A percentile compares a stretch with the other conserved stretches of the same genome.
Conservation (phyloP, 2,888 invertebrate species). For the Beris morrisii region DNA sequence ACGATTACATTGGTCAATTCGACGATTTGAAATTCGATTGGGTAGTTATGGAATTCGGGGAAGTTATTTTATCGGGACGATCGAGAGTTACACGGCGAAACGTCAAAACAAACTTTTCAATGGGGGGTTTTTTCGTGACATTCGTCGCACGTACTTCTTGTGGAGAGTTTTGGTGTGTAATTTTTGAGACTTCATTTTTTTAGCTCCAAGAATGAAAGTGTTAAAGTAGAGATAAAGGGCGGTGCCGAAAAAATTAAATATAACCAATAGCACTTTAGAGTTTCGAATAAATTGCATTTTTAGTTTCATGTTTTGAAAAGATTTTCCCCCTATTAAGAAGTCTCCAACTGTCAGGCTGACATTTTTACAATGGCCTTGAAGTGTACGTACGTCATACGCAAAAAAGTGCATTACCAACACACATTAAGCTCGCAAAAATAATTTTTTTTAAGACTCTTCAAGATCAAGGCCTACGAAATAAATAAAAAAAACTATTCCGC, state of each 20-base stretch:
- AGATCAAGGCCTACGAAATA: conserved; percentile 26
- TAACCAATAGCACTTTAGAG: too few species aligned
- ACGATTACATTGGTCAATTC: too few species aligned
- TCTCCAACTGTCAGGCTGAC: conserved; percentile 12
- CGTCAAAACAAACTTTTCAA: conserved; percentile 34
- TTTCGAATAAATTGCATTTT: too few species aligned
- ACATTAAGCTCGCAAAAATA: conserved; percentile 10
- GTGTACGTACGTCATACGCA: conserved; percentile 27
- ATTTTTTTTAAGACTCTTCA: conserved; percentile 21
- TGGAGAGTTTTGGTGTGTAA: too few species aligned
- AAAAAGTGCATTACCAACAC: conserved; percentile 16
- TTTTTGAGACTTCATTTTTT: too few species aligned
- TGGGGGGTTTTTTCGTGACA: too few species aligned
- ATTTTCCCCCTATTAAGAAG: too few species aligned
- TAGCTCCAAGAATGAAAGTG: too few species aligned
- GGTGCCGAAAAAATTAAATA: too few species aligned
- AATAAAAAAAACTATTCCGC: background rate
- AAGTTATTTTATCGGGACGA: background rate
- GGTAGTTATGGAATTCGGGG: background rate
- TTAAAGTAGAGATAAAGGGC: too few species aligned
- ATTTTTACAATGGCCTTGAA: conserved; percentile 33
- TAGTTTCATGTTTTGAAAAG: too few species aligned
- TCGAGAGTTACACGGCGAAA: conserved; percentile 17
- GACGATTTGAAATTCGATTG: background rate
- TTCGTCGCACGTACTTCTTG: too few species aligned